These are phyloP conservation scores for Megathymus violae DNA, from an alignment of 1,140 invertebrate genomes.

Conservation along the genomic window DNA sequence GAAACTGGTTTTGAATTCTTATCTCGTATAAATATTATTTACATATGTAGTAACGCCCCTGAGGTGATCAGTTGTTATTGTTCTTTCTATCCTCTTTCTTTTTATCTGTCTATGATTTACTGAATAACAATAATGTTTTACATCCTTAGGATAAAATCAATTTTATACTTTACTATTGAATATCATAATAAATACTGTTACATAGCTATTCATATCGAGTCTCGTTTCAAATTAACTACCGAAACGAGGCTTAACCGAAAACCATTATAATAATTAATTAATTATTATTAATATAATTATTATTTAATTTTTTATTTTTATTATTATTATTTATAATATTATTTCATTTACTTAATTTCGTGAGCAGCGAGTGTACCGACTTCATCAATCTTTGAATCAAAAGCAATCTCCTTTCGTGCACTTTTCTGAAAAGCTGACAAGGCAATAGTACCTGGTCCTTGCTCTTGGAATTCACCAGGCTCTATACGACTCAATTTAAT, in stretches of 20 bases:
- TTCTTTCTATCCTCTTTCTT: conserved; percentile 51
- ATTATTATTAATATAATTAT: no score
- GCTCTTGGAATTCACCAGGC: no score
- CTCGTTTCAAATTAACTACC: conserved; percentile 60
- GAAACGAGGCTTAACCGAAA: conserved; percentile 51
- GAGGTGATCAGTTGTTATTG: conserved; percentile 63
- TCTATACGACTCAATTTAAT: no score
- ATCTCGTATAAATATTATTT: conserved; percentile 70
- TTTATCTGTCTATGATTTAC: not conserved
- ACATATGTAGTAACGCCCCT: conserved; percentile 68
- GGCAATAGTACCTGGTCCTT: no score
- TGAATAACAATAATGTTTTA: not conserved
- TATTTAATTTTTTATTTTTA: no score
- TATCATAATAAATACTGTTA: conserved; percentile 80
- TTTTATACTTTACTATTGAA: conserved; percentile 78
- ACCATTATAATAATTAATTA: no score
- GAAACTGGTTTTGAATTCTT: conserved; percentile 75
- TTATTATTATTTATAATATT: no score
- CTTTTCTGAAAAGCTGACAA: no score
- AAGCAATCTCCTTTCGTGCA: no score
- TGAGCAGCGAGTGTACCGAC: no score
- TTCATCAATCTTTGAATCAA: no score
- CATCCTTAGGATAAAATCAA: conserved; percentile 80
- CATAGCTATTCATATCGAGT: conserved; percentile 68
- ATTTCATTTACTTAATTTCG: no score